A percentile compares a stretch with the other conserved stretches of the same genome.
These are phyloP conservation scores for Tupaia chinensis DNA, from an alignment of 2,113 vertebrate species.

Conservation along the genomic window DNA sequence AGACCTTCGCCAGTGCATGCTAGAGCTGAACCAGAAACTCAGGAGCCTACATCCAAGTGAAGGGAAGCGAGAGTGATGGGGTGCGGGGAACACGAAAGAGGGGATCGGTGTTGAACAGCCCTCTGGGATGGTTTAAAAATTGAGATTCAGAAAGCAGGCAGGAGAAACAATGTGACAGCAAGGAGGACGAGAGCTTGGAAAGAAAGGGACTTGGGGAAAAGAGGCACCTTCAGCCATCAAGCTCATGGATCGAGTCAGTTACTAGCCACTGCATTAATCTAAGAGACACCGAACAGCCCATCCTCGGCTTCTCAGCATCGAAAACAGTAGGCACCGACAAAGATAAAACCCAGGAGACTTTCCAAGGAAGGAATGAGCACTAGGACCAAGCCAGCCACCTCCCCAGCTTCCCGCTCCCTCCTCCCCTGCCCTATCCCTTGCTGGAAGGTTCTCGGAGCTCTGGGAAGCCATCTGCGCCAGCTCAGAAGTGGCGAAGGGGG, in stretches of 20 bases:
- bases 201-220: not conserved
- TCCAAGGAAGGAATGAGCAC: not conserved
- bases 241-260: not conserved
- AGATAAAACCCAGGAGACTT: not conserved
- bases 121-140: not conserved
- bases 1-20: not conserved
- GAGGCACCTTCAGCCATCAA: not conserved
- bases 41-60: fast-evolving
- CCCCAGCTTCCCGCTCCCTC: not conserved
- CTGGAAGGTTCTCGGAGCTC: slow-evolving; percentile 53
- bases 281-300: not conserved
- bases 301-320: not conserved
- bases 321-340: not conserved
- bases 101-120: not conserved
- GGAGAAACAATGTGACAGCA: not conserved
- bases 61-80: fast-evolving
- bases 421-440: not conserved
- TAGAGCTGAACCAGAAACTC: not conserved
- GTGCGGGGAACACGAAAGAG: not conserved
- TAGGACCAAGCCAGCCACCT: not conserved
- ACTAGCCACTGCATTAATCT: not conserved
- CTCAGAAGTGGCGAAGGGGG: slow-evolving; percentile 57
- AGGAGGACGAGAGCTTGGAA: not conserved
- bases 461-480: slow-evolving; percentile 50
- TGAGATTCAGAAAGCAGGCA: not conserved